phyloP scores from a whole-genome alignment of 2,113 vertebrate genomes.

The Alligator mississippiensis region DNA sequence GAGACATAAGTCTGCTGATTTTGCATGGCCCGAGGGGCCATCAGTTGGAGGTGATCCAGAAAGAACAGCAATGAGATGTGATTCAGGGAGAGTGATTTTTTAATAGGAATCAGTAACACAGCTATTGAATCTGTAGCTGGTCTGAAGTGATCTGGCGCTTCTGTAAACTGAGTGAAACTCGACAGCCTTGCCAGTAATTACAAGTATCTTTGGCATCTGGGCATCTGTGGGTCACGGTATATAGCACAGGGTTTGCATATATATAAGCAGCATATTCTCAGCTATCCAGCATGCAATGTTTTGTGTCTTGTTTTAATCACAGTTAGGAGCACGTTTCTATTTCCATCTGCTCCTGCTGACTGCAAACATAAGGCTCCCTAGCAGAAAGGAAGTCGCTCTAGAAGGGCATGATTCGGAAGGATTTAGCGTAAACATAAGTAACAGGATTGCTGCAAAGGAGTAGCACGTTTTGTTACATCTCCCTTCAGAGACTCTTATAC shows the following conservation, averaged over 20 bases:
- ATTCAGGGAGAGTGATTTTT: not conserved
- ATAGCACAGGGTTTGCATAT: not conserved
- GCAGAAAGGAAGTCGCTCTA: accelerated
- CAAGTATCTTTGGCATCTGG: not conserved
- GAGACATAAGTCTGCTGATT: not conserved
- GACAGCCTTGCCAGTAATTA: not conserved
- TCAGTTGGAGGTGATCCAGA: not conserved
- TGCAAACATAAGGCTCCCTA: not conserved
- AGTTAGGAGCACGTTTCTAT: conserved; percentile 62
- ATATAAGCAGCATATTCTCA: not conserved
- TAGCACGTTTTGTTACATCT: not conserved
- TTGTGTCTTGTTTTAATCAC: conserved; percentile 5
- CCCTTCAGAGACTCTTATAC: not conserved
- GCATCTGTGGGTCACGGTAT: not conserved
- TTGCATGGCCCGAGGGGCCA: not conserved
- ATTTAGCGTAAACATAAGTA: not conserved
- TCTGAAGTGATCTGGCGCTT: not conserved
- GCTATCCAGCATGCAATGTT: not conserved
- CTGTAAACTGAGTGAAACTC: not conserved
- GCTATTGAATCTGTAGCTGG: not conserved
- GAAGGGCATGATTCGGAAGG: accelerated
- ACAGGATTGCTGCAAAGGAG: not conserved
- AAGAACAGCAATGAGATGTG: not conserved
- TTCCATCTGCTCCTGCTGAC: conserved; percentile 57
- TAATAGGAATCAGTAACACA: not conserved